A percentile compares a stretch with the other conserved stretches of the same genome.
Conservation (phyloP, 2,113 vertebrate genomes). For the Coreoperca whiteheadi region DNA sequence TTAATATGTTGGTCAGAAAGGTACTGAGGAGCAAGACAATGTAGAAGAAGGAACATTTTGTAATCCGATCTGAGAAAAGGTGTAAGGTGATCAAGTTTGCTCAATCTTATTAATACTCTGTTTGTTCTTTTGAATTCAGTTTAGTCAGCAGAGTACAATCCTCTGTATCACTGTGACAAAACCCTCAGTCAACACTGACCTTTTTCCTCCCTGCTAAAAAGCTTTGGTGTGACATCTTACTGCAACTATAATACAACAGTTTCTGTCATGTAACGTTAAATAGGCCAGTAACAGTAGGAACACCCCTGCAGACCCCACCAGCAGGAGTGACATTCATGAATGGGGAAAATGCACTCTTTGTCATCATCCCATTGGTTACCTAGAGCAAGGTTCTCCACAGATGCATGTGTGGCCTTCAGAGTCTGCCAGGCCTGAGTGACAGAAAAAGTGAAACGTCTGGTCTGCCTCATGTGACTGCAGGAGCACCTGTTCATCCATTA, state of each 20-base stretch:
- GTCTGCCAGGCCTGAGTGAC: neutral
- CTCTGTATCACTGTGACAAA: no score
- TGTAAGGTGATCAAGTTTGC: neutral
- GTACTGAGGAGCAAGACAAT: no score
- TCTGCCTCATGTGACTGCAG: neutral
- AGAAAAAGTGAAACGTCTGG: neutral
- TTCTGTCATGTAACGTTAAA: neutral
- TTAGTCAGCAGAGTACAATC: no score
- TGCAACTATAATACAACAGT: neutral
- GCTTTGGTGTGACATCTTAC: neutral
- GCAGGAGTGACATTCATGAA: neutral
- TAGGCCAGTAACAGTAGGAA: neutral
- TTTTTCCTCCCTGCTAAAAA: neutral
- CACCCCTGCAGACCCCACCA: neutral
- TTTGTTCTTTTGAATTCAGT: no score
- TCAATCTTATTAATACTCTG: neutral
- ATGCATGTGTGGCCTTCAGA: neutral
- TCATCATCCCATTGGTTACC: neutral
- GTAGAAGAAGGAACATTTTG: no score
- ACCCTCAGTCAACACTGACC: neutral
- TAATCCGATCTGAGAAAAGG: neutral
- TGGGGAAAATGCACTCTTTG: neutral
- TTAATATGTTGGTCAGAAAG: neutral
- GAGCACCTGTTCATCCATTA: slow-evolving; percentile 12
- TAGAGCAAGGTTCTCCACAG: neutral